A percentile compares a stretch with the other conserved stretches of the same genome.
Conservation (phyloP, 2,113 vertebrate species). For the Dasyornis broadbenti region DNA sequence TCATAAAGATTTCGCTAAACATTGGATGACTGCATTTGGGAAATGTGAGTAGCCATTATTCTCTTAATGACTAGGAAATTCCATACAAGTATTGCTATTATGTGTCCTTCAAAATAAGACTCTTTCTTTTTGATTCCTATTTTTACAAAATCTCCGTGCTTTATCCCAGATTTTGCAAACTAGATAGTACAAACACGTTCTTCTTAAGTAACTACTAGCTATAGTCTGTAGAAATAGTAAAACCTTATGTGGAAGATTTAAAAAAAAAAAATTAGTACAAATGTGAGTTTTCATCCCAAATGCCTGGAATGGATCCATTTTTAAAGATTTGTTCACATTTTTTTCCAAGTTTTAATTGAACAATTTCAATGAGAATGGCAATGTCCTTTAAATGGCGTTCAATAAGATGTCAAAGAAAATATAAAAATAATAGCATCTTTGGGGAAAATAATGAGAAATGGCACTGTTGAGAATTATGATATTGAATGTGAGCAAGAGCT, state of each 20-base stretch:
- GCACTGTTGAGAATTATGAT: not conserved
- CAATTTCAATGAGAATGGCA: not conserved
- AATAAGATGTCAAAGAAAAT: not conserved
- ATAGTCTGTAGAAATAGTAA: not conserved
- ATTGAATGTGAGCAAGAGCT: not conserved
- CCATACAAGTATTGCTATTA: not conserved
- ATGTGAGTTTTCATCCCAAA: not conserved
- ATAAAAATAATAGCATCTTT: not conserved
- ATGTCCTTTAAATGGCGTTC: not conserved
- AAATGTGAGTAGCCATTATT: constrained; percentile 3
- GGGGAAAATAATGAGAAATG: not conserved
- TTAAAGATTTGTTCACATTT: not conserved
- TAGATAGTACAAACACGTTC: not conserved
- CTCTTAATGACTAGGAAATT: constrained; percentile 8
- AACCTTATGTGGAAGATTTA: not conserved
- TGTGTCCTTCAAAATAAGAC: not conserved
- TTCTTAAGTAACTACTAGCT: not conserved
- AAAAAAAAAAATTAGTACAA: not conserved
- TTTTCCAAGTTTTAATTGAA: not conserved
- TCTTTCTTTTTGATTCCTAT: not conserved
- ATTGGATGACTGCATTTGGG: not conserved
- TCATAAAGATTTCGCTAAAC: constrained; percentile 40
- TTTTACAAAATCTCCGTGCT: not conserved
- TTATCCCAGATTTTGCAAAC: not conserved
- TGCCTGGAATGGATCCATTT: not conserved